phyloP scores from a whole-genome alignment of 53 echinoderm and acorn worm species.

The Paelopatides confundens region DNA sequence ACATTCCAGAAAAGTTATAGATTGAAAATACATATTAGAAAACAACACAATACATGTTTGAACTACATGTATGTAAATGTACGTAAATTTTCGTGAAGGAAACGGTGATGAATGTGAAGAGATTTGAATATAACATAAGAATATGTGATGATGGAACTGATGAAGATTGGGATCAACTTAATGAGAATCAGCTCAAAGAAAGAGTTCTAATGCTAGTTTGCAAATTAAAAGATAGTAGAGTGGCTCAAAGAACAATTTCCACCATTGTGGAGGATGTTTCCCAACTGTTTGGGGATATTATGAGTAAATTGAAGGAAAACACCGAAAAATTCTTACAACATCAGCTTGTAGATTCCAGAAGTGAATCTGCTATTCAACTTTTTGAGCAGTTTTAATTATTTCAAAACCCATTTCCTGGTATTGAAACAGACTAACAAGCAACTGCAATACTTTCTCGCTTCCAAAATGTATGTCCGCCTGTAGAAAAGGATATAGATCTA shows the following conservation, averaged over 20 bases:
- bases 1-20: neutral
- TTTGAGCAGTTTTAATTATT: conserved; percentile 44
- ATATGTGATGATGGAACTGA: neutral
- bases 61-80: neutral
- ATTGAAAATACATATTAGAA: neutral
- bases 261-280: conserved; percentile 42
- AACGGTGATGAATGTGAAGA: neutral
- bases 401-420: conserved; percentile 53
- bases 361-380: conserved; percentile 42
- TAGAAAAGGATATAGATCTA: conserved; percentile 46
- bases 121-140: too few relatives aligned
- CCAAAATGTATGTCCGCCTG: conserved; percentile 40
- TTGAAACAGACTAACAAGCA: conserved; percentile 59
- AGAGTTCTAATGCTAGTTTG: conserved; percentile 41
- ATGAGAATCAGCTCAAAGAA: conserved; percentile 23
- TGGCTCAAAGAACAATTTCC: too few relatives aligned
- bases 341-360: conserved; percentile 16
- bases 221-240: conserved; percentile 43
- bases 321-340: conserved; percentile 43
- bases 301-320: conserved; percentile 39
- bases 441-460: conserved; percentile 51
- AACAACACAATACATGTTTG: neutral
- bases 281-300: conserved; percentile 49
- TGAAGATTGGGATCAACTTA: conserved; percentile 50
- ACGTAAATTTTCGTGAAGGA: neutral